Base-by-base conservation (phyloP, 2,888 invertebrate species). In the Rhamphomyia laevipes region DNA sequence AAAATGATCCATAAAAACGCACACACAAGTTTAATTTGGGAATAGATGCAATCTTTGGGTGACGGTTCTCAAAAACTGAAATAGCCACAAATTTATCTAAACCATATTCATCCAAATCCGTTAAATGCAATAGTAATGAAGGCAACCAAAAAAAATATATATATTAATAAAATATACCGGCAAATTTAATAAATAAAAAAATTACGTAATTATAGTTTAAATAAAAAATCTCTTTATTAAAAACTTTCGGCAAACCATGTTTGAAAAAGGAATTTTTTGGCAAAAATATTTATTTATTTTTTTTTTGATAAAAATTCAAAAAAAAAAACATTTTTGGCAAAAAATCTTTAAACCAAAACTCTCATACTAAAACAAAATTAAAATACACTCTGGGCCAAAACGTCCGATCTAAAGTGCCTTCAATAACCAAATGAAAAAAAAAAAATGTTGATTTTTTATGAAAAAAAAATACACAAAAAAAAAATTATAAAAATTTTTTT, bases 381-480 rank as follows among this genome's bases (percentile, higher is more conserved):
- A 50, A 51, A 57, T 52, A 73, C 72, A 50, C 75, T 82, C 83
- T 82, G 84, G 86, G 87, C 86, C 87, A 87, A 82, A 81, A 84
- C 86, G 88, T 88, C 88, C 87, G 86, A 83, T 83, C 84, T 82
- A 81, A 88, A 87, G 88, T 88, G 88, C 88, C 88, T 88, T 88
- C 88, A 84, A 53, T 45, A 59, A 21, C 13, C 60, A 66, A 50
- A 35, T n/a, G 6, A 45, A 7, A 46, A 51, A 60, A 70, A 74
- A 59, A 61, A 66, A 71, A 74, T 81, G 79, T 85, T 85, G 82
- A 78, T 82, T 86, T 87, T 86, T 83, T 84, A 83, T 82, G 79
- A 81, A 80, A 81, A 78, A 78, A 74, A 70, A 64, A 71, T 74
- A 74, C 74, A 76, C 77, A 80, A 81, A 80, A 80, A 81, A 80